These are phyloP conservation scores for Philypnodon macrostomus DNA, from an alignment of 2,797 vertebrate species.

Conservation along the genomic window DNA sequence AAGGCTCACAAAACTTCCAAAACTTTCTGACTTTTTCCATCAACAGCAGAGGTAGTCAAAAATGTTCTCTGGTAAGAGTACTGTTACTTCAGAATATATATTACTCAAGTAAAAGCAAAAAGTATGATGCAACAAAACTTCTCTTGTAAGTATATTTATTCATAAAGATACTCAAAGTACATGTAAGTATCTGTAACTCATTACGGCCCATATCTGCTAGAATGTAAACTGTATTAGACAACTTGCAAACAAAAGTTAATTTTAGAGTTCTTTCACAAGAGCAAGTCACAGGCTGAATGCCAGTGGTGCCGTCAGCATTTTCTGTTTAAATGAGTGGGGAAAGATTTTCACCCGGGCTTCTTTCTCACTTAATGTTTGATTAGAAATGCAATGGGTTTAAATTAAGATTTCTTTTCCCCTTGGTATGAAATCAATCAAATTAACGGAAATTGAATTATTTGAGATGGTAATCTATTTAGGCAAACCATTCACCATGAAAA, in stretches of 20 bases:
- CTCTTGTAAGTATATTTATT: too few species aligned
- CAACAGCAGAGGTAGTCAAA: too few species aligned
- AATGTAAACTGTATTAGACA: too few species aligned
- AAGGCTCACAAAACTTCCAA: too few species aligned
- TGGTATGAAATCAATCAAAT: slow-evolving; percentile 76
- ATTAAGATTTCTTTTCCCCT: slow-evolving; percentile 65
- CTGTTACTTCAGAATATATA: too few species aligned
- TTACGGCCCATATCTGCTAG: too few species aligned
- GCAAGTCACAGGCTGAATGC: slow-evolving; percentile 26
- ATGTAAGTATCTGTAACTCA: too few species aligned
- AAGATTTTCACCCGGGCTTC: slow-evolving; percentile 56
- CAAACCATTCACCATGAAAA: slow-evolving; percentile 73
- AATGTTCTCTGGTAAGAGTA: too few species aligned
- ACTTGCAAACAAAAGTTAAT: slow-evolving; percentile 43
- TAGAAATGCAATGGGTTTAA: slow-evolving; percentile 74
- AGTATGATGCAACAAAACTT: too few species aligned
- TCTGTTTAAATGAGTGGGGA: slow-evolving; percentile 62
- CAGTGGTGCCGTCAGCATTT: slow-evolving; percentile 52
- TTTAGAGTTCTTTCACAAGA: slow-evolving; percentile 22
- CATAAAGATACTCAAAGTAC: too few species aligned
- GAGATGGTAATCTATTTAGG: slow-evolving; percentile 74
- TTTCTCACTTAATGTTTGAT: slow-evolving; percentile 70
- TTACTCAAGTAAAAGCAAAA: too few species aligned
- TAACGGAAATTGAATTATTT: slow-evolving; percentile 75
- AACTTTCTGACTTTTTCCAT: too few species aligned